Conservation (phyloP, 2,888 invertebrate genomes). For the Alitta virens region DNA sequence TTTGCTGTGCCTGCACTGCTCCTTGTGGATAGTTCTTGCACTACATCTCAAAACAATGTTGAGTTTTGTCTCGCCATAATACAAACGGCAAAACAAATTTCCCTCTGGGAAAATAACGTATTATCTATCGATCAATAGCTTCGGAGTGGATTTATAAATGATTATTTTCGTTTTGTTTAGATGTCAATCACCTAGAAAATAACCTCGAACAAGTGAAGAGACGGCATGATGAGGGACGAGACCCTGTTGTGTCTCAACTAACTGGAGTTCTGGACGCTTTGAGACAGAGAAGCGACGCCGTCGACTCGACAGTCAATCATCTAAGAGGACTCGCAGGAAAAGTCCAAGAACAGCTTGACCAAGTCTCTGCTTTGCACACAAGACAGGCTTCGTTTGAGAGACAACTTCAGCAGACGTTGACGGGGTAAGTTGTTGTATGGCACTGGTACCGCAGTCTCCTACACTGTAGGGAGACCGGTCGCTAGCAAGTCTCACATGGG, state of each 20-base stretch:
- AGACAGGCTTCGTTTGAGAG: not conserved
- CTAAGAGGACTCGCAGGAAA: not conserved
- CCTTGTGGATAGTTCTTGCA: too few relatives aligned
- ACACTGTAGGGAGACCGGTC: too few relatives aligned
- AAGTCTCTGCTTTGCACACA: not conserved
- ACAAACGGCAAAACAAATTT: too few relatives aligned
- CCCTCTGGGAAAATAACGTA: too few relatives aligned
- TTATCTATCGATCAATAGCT: too few relatives aligned
- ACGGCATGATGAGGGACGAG: conserved; percentile 40
- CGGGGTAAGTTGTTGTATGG: conserved; percentile 33
- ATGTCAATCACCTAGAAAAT: conserved; percentile 42
- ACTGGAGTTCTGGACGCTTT: conserved; percentile 23
- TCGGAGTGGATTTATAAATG: too few relatives aligned
- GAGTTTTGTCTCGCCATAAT: too few relatives aligned
- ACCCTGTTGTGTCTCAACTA: conserved; percentile 45
- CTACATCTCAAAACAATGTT: too few relatives aligned
- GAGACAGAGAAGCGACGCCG: not conserved
- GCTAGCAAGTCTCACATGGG: too few relatives aligned
- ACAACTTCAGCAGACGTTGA: conserved; percentile 33
- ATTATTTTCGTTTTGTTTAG: conserved; percentile 25
- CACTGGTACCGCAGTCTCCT: too few relatives aligned
- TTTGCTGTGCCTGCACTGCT: too few relatives aligned
- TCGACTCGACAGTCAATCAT: too few relatives aligned
- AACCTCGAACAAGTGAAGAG: conserved; percentile 43
- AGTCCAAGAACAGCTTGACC: not conserved